These are phyloP conservation scores for Burhinus oedicnemus DNA, from an alignment of 2,113 vertebrate species.

Conservation along the genomic window DNA sequence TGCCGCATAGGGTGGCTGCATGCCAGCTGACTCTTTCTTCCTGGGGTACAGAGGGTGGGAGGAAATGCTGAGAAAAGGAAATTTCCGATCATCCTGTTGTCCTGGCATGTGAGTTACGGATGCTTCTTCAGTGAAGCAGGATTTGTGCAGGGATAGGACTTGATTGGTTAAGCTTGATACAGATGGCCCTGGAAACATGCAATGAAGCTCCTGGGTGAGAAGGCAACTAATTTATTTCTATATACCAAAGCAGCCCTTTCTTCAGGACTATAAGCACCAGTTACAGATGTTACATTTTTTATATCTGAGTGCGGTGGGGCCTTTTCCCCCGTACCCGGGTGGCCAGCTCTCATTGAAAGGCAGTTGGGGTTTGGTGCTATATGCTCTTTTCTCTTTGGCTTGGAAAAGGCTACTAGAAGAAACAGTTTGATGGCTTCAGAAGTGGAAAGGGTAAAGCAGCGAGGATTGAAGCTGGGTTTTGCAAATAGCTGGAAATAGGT, in stretches of 20 bases:
- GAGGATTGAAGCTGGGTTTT: neutral
- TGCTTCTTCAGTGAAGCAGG: neutral
- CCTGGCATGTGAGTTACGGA: neutral
- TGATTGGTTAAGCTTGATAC: neutral
- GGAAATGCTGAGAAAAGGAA: neutral
- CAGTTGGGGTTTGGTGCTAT: neutral
- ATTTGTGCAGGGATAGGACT: neutral
- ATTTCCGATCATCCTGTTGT: neutral
- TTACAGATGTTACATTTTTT: neutral
- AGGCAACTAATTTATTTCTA: neutral
- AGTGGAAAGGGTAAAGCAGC: neutral
- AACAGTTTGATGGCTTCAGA: neutral
- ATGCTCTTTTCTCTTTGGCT: neutral
- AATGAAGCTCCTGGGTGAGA: neutral
- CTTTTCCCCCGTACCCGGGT: neutral
- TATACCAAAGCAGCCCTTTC: neutral
- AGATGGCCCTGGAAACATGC: rapidly evolving
- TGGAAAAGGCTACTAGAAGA: neutral
- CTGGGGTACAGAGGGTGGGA: neutral
- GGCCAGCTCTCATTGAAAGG: neutral
- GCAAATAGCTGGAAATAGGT: neutral
- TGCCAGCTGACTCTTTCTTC: neutral
- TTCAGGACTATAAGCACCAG: neutral
- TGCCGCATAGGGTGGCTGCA: rapidly evolving
- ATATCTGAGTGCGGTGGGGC: neutral